phyloP scores from a whole-genome alignment of 1,140 invertebrate species.

The Heliconius hewitsoni region DNA sequence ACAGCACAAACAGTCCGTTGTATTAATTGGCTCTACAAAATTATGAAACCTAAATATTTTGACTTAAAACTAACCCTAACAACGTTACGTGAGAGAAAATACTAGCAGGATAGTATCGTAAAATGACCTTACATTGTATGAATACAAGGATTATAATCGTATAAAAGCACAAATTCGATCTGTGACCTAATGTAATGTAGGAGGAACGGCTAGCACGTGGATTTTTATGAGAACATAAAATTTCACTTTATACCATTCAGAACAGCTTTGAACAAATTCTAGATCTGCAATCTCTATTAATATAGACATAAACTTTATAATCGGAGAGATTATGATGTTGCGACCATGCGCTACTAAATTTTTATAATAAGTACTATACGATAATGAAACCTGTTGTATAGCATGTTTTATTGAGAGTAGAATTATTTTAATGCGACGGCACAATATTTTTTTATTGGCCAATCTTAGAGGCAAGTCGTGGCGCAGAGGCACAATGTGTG shows the following conservation, averaged over 20 bases:
- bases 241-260: slow-evolving; percentile 50
- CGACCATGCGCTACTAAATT: not conserved
- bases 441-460: too few relatives aligned
- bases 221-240: slow-evolving; percentile 66
- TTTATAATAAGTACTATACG: too few relatives aligned
- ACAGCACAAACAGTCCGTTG: not conserved
- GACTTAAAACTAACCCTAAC: not conserved
- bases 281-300: not conserved
- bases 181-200: slow-evolving; percentile 20
- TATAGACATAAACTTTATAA: slow-evolving; percentile 12
- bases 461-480: too few relatives aligned
- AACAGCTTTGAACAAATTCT: slow-evolving; percentile 4
- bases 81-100: not conserved
- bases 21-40: not conserved
- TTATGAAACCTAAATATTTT: slow-evolving; percentile 10
- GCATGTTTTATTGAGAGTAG: too few relatives aligned
- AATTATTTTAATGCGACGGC: too few relatives aligned
- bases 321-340: not conserved
- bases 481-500: too few relatives aligned
- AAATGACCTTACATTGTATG: not conserved
- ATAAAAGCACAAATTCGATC: slow-evolving; percentile 14
- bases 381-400: too few relatives aligned
- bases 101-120: not conserved
- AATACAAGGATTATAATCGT: slow-evolving; percentile 5
- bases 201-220: slow-evolving; percentile 37